phyloP scores from a whole-genome alignment of 2,113 vertebrate species.

The Gavialis gangeticus region DNA sequence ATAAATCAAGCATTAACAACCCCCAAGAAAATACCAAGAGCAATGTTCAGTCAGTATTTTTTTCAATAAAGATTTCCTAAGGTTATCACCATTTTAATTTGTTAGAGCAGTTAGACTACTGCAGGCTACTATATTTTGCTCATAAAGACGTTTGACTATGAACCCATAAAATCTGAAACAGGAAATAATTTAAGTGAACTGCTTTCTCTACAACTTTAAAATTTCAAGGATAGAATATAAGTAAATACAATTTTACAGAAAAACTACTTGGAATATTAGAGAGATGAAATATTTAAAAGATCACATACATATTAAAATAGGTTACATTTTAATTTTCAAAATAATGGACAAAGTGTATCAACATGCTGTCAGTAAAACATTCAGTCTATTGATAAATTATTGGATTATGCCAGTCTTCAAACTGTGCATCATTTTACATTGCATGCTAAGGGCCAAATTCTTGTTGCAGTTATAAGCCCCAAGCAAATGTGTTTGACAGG shows the following conservation, averaged over 20 bases:
- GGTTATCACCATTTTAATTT: neutral
- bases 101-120: neutral
- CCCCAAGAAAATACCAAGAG: slow-evolving; percentile 14
- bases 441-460: rapidly evolving
- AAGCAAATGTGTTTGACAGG: neutral
- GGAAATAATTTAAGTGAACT: too few relatives aligned
- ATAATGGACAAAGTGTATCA: neutral
- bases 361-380: neutral
- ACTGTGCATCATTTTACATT: neutral
- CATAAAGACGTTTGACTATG: slow-evolving; percentile 4
- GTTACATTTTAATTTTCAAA: neutral
- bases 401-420: neutral
- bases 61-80: slow-evolving; percentile 22
- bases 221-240: neutral
- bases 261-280: neutral
- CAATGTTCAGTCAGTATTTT: neutral
- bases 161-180: rapidly evolving
- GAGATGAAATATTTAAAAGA: neutral
- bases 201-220: neutral
- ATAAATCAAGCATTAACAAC: slow-evolving; percentile 34
- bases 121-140: neutral
- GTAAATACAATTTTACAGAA: neutral
- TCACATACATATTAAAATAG: neutral
- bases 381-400: neutral
- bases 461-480: neutral